A percentile compares a stretch with the other conserved stretches of the same genome.
Evolutionary conservation across 2,888 invertebrate species (phyloP).

Genomic region (Clivina fossor): DNA sequence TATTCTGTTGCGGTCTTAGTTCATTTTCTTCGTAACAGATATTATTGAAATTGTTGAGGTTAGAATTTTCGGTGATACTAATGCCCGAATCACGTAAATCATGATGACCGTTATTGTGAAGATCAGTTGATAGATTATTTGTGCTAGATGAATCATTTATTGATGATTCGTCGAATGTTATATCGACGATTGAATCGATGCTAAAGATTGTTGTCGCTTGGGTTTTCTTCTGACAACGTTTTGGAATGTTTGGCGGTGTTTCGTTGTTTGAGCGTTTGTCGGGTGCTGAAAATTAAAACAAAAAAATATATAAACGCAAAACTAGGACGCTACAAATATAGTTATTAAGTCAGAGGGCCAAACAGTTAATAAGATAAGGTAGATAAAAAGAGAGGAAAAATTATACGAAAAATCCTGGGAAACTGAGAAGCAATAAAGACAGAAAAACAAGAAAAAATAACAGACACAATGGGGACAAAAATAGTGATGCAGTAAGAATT

Average conservation of each 20-base stretch:
- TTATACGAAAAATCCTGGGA: too few species aligned
- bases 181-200: slow-evolving; percentile 46
- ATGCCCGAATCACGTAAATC: slow-evolving; percentile 61
- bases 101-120: slow-evolving; percentile 46
- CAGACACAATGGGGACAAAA: too few species aligned
- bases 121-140: slow-evolving; percentile 41
- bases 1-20: slow-evolving; percentile 44
- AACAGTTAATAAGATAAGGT: too few species aligned
- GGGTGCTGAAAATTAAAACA: slow-evolving; percentile 55
- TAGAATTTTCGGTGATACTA: slow-evolving; percentile 51
- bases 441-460: too few species aligned
- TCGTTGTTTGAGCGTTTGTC: slow-evolving; percentile 58
- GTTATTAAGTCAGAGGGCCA: too few species aligned
- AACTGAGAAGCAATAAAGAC: too few species aligned
- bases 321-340: too few species aligned
- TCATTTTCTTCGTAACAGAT: slow-evolving; percentile 53
- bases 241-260: slow-evolving; percentile 52
- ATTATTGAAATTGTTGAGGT: slow-evolving; percentile 52
- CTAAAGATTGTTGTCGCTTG: slow-evolving; percentile 54
- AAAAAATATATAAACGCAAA: too few species aligned
- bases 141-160: slow-evolving; percentile 49
- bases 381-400: too few species aligned
- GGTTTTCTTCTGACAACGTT: slow-evolving; percentile 53
- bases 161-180: slow-evolving; percentile 31
- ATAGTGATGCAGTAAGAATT: too few species aligned